Conservation (phyloP, 2,888 invertebrate species). For the Conchocele bisecta region DNA sequence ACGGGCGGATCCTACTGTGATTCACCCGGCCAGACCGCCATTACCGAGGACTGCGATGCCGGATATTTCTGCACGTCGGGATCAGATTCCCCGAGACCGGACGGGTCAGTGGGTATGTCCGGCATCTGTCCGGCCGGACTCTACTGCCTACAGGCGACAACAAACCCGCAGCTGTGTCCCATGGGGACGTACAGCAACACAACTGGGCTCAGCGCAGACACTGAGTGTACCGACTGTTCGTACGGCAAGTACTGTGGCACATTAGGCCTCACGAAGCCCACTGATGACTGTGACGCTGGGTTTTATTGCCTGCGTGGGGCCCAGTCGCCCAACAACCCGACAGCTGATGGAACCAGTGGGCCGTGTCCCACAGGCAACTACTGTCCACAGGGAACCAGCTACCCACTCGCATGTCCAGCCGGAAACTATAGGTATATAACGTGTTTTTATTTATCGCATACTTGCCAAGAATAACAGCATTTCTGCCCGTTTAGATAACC, state of each 20-base stretch:
- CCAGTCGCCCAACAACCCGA: conserved; percentile 63
- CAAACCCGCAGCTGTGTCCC: conserved; percentile 73
- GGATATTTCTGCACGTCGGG: conserved; percentile 76
- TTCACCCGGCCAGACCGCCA: conserved; percentile 66
- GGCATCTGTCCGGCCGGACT: conserved; percentile 78
- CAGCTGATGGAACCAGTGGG: conserved; percentile 75
- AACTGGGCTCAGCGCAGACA: conserved; percentile 54
- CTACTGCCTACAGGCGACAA: conserved; percentile 72
- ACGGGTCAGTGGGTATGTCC: conserved; percentile 70
- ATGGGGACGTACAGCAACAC: conserved; percentile 72
- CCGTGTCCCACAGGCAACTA: conserved; percentile 77
- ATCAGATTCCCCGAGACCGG: conserved; percentile 71
- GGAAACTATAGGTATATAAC: conserved; percentile 72
- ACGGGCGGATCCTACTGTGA: conserved; percentile 78
- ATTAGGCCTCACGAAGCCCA: conserved; percentile 69
- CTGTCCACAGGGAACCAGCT: conserved; percentile 78
- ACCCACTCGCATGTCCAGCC: conserved; percentile 69
- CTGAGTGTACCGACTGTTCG: conserved; percentile 67
- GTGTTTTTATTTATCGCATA: too few species aligned
- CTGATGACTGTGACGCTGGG: conserved; percentile 74
- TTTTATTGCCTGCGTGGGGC: conserved; percentile 77
- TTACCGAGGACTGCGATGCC: conserved; percentile 70
- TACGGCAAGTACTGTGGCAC: conserved; percentile 75
- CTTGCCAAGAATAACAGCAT: too few species aligned
- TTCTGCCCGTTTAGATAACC: too few species aligned